phyloP scores from a whole-genome alignment of 2,888 invertebrate species.

The Seira ritae region DNA sequence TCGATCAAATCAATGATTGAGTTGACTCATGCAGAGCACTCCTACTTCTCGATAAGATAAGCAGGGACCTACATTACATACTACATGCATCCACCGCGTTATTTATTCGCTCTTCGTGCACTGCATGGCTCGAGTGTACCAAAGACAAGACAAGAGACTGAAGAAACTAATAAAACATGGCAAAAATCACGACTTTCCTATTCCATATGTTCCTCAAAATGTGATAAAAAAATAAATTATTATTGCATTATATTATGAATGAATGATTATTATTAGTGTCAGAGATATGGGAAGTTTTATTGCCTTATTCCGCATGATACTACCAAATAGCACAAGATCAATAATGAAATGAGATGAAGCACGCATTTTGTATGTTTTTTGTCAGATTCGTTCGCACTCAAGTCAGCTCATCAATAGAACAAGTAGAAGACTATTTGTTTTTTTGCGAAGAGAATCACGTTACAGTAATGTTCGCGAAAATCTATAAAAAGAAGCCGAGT shows the following conservation, averaged over 20 bases:
- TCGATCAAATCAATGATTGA: not conserved
- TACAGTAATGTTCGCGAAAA: not conserved
- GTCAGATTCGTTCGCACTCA: too few relatives aligned
- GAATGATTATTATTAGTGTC: conserved; percentile 4
- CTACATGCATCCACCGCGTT: too few relatives aligned
- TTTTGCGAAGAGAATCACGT: not conserved
- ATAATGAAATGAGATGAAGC: too few relatives aligned
- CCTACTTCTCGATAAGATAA: not conserved
- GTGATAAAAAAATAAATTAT: not conserved
- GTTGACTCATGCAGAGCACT: too few relatives aligned
- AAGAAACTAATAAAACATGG: not conserved
- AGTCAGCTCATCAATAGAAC: not conserved
- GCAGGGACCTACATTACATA: not conserved
- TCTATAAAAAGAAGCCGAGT: not conserved
- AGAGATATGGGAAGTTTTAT: conserved; percentile 7
- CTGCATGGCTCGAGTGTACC: not conserved
- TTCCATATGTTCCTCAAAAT: not conserved
- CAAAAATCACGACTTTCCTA: not conserved
- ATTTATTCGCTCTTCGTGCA: not conserved
- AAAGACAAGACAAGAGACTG: not conserved
- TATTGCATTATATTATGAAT: too few relatives aligned
- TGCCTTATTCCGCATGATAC: not conserved
- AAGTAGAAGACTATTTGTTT: not conserved
- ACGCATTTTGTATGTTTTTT: too few relatives aligned
- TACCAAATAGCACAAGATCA: not conserved